Percentiles rank a stretch among this genome's conserved stretches.
phyloP scores from a whole-genome alignment of 2,113 vertebrate species.

The Octodon degus region DNA sequence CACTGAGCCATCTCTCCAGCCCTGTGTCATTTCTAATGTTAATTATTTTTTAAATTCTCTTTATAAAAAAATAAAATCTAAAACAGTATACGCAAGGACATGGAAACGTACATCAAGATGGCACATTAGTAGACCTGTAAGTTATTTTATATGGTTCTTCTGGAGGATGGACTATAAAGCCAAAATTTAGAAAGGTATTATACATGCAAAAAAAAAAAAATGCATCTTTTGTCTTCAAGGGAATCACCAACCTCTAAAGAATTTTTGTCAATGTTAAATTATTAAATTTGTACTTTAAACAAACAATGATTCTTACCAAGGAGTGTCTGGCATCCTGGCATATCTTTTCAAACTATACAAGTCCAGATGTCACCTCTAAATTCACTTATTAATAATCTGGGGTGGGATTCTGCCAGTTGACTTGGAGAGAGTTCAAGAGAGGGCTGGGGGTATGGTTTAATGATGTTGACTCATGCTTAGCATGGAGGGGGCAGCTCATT shows the following conservation, averaged over 20 bases:
- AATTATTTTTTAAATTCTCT: no score
- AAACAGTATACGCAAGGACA: neutral
- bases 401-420: neutral
- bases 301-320: neutral
- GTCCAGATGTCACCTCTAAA: neutral
- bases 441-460: neutral
- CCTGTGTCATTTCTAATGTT: no score
- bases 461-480: neutral
- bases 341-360: neutral
- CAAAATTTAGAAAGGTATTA: neutral
- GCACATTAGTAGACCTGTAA: neutral
- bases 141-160: neutral
- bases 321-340: neutral
- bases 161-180: neutral
- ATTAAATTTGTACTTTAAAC: slow-evolving; percentile 25
- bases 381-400: neutral
- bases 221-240: slow-evolving; percentile 18
- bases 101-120: neutral
- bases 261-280: slow-evolving; percentile 10
- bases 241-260: neutral
- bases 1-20: no score
- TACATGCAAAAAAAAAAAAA: neutral
- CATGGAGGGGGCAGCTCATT: neutral
- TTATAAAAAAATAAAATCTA: no score
- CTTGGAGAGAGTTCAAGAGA: neutral